Conservation (phyloP, 2,888 invertebrate species). For the Tetanocera ferruginea region DNA sequence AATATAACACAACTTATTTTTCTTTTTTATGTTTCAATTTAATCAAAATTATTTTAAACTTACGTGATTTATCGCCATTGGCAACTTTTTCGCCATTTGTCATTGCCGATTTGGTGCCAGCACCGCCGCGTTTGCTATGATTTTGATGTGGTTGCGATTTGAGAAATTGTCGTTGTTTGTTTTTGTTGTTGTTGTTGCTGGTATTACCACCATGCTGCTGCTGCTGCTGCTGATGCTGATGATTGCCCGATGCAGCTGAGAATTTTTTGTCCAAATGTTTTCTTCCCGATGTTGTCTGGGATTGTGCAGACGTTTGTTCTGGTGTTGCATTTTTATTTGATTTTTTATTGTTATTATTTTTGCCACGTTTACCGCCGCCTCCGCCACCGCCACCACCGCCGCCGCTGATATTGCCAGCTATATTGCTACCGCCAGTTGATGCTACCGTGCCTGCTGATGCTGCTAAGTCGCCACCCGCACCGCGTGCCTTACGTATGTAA, state of each 20-base stretch:
- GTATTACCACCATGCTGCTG: constrained; percentile 48
- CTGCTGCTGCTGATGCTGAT: constrained; percentile 53
- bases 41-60: constrained; percentile 37
- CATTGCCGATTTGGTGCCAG: constrained; percentile 50
- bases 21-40: no score
- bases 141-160: constrained; percentile 62
- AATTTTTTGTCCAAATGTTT: constrained; percentile 53
- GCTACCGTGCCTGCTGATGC: constrained; percentile 28
- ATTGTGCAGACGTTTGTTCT: constrained; percentile 33
- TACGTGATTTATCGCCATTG: constrained; percentile 50
- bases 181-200: constrained; percentile 51
- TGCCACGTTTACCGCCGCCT: constrained; percentile 59
- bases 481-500: constrained; percentile 61
- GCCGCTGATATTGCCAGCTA: constrained; percentile 41
- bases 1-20: no score
- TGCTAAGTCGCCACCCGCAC: constrained; percentile 42
- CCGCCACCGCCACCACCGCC: constrained; percentile 43
- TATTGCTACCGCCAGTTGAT: constrained; percentile 13
- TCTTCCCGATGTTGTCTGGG: neutral
- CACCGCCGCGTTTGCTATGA: constrained; percentile 60
- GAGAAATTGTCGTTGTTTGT: constrained; percentile 60
- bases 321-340: constrained; percentile 54
- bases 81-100: constrained; percentile 45
- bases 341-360: constrained; percentile 62
- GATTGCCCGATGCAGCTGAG: constrained; percentile 48